These are phyloP conservation scores for Tachuris rubrigastra DNA, from an alignment of 2,113 vertebrate genomes.

Conservation along the genomic window DNA sequence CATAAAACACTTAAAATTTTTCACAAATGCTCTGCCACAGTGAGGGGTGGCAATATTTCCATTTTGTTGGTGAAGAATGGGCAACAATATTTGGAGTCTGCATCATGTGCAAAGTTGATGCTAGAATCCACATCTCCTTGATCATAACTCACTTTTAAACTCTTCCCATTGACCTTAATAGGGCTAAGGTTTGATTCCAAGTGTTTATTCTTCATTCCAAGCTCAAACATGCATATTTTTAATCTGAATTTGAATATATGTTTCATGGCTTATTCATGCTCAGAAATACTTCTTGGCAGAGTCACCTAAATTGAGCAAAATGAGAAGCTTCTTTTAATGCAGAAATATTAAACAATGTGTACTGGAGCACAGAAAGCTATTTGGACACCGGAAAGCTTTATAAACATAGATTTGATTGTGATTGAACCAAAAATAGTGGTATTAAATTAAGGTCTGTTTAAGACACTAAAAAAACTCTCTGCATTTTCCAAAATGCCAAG, in stretches of 20 bases:
- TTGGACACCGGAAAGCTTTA: constrained; percentile 66
- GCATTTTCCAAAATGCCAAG: constrained; percentile 7
- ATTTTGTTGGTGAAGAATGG: background rate
- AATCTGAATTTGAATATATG: constrained; percentile 60
- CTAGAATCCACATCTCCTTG: background rate
- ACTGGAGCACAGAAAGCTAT: constrained; percentile 58
- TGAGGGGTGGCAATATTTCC: background rate
- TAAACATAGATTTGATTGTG: constrained; percentile 63
- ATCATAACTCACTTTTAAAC: background rate
- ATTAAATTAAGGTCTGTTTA: constrained; percentile 58
- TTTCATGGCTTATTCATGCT: constrained; percentile 57
- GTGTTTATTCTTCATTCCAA: constrained; percentile 38
- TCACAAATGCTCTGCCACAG: background rate
- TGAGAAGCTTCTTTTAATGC: constrained; percentile 55
- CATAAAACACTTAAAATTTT: background rate
- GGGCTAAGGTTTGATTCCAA: constrained; percentile 27
- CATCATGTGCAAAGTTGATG: background rate
- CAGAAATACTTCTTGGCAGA: constrained; percentile 56
- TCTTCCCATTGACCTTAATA: constrained; percentile 11
- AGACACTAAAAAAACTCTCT: background rate
- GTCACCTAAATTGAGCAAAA: constrained; percentile 43
- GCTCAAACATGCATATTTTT: constrained; percentile 36
- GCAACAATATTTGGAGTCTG: background rate
- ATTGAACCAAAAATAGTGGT: constrained; percentile 58
- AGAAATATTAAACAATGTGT: constrained; percentile 64